Conservation (phyloP, 2,797 vertebrate genomes). For the Poecilia gillii region DNA sequence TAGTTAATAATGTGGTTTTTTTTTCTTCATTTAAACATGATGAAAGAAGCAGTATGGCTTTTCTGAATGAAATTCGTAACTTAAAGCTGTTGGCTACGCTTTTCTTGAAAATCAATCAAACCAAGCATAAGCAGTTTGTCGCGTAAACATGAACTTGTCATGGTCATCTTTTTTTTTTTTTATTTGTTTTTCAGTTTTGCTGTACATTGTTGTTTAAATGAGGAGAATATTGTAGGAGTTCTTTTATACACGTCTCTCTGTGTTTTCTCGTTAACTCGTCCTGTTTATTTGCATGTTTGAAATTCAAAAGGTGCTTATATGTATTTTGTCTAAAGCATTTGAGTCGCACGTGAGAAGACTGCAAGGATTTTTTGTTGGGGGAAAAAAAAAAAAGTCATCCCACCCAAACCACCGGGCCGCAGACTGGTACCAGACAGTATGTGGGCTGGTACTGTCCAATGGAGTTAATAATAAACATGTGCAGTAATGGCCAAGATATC, state of each 20-base stretch:
- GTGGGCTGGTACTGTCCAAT: not conserved
- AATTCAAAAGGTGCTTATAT: not conserved
- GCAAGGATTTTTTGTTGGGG: not conserved
- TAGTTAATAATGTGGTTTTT: conserved; percentile 54
- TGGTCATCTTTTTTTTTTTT: not conserved
- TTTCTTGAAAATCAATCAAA: conserved; percentile 9
- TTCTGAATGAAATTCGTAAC: conserved; percentile 42
- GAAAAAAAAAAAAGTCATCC: not conserved
- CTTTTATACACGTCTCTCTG: not conserved
- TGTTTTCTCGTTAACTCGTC: not conserved
- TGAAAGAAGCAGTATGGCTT: conserved; percentile 40
- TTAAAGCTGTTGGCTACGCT: conserved; percentile 12
- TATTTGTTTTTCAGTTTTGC: not conserved
- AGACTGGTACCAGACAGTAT: not conserved
- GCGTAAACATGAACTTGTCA: not conserved
- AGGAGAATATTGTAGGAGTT: not conserved
- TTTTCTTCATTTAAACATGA: conserved; percentile 5
- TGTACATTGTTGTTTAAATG: not conserved
- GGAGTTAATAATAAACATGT: not conserved
- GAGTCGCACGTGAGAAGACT: not conserved
- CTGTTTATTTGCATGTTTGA: not conserved
- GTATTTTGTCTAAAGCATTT: not conserved
- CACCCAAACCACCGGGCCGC: not conserved
- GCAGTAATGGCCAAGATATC: not conserved
- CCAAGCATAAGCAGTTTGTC: not conserved